Evolutionary conservation across 2,888 invertebrate species (phyloP), one percentile per base, ranked within the genome.

Genomic region (Strigamia maritima): DNA sequence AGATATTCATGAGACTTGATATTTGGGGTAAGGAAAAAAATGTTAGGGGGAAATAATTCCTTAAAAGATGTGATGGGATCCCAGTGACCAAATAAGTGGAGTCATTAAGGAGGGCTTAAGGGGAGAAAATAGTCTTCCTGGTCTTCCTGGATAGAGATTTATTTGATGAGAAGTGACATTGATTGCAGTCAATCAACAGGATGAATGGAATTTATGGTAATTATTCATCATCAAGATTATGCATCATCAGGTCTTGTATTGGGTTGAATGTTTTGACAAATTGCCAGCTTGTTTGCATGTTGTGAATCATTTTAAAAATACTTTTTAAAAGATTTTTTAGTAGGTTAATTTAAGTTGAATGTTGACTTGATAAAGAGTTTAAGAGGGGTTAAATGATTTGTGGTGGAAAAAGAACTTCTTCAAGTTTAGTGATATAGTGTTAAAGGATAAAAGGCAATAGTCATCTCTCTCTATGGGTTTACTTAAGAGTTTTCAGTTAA

Each of bases 151-250:
- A 16, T 49, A n/a, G 40, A 44, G 40, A 49, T 16, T 65, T 26
- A 65, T 65, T 24, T 65, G 24, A 65, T 8, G 26, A 19, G 60
- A 65, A 26, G 26, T 65, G 65, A 65, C 26, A 65, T 60, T 65
- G 65, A 65, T 65, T 65, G 60, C 60, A 60, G 40, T 44, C 40
- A 44, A 44, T 44, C 40, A 44, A 44, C 40, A 44, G 16, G 24
- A 60, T 60, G 60, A 19, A 60, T 60, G 60, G 60, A 60, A 60
- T 60, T 60, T 60, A 60, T 60, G 65, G 28, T 28, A 24, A 65
- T 28, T 65, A 65, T 65, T 65, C 65, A 65, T 65, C 65, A 65
- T 28, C 8, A 6, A 2, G 65, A 24, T 22, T 10, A 65, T 24
- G 24, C 65, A 65, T 22, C 24, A 16, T 7, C 7, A 24, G 65